phyloP scores from a whole-genome alignment of 2,797 vertebrate species.

The Todus mexicanus region DNA sequence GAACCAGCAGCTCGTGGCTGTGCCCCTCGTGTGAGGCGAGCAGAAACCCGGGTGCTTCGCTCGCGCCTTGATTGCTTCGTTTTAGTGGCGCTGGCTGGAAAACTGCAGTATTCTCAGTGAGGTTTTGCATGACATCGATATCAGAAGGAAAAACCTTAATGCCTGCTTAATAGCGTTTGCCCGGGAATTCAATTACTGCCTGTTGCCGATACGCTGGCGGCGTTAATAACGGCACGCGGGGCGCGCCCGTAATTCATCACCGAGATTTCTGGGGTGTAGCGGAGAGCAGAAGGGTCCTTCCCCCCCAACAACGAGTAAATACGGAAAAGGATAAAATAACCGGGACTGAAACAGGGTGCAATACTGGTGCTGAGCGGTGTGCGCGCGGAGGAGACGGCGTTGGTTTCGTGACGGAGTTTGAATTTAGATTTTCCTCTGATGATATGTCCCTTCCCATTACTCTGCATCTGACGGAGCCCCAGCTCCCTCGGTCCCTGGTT shows the following conservation, averaged over 20 bases:
- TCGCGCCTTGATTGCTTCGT: background rate
- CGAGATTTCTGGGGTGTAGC: constrained; percentile 45
- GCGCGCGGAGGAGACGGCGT: constrained; percentile 45
- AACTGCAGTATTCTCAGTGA: background rate
- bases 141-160: constrained; percentile 19
- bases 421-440: constrained; percentile 58
- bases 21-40: background rate
- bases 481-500: constrained; percentile 38
- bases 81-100: background rate
- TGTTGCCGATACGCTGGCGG: constrained; percentile 40
- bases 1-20: background rate
- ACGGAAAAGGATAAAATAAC: constrained; percentile 16
- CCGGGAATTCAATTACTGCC: constrained; percentile 30
- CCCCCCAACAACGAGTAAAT: background rate
- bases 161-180: constrained; percentile 16
- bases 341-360: constrained; percentile 55
- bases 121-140: background rate
- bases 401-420: constrained; percentile 45
- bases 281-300: background rate
- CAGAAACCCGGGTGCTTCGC: background rate
- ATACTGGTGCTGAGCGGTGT: constrained; percentile 23
- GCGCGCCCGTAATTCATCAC: constrained; percentile 65
- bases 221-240: constrained; percentile 45
- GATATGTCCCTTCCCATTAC: constrained; percentile 40
- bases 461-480: constrained; percentile 27